Conservation (phyloP, 37 sponge, comb jelly and placozoan species). For the Aphrocallistes beatrix region DNA sequence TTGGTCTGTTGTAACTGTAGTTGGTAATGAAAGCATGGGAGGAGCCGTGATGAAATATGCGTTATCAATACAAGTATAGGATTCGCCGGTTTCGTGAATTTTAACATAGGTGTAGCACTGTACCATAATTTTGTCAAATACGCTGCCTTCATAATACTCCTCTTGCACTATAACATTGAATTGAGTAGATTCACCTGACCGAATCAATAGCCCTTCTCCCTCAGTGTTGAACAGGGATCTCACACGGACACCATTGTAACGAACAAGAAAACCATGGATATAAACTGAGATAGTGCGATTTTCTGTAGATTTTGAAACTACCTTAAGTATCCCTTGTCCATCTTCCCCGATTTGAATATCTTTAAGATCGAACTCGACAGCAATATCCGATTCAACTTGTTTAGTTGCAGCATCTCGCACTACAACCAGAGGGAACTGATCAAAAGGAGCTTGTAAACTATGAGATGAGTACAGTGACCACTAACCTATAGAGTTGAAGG, state of each 20-base stretch:
- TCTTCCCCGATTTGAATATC: not conserved
- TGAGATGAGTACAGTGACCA: too few species aligned
- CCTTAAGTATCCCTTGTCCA: not conserved
- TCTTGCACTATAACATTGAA: not conserved
- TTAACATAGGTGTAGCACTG: not conserved
- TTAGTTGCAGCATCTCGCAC: too few species aligned
- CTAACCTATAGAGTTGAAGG: constrained; percentile 26
- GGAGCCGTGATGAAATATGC: not conserved
- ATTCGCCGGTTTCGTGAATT: not conserved
- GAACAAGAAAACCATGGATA: not conserved
- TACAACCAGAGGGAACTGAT: too few species aligned
- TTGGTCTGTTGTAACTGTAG: not conserved
- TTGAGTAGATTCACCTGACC: not conserved
- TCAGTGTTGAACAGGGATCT: not conserved
- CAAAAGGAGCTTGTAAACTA: too few species aligned
- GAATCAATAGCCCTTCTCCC: not conserved
- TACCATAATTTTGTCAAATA: not conserved
- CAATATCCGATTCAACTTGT: not conserved
- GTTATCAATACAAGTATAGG: not conserved
- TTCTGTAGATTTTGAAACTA: not conserved
- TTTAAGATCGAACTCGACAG: not conserved
- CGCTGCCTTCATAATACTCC: not conserved
- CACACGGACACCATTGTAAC: constrained; percentile 1
- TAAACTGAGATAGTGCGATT: not conserved
- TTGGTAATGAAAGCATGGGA: not conserved